Conservation (phyloP, 64 coral and sea anemone genomes). For the Dendronephthya gigantea region DNA sequence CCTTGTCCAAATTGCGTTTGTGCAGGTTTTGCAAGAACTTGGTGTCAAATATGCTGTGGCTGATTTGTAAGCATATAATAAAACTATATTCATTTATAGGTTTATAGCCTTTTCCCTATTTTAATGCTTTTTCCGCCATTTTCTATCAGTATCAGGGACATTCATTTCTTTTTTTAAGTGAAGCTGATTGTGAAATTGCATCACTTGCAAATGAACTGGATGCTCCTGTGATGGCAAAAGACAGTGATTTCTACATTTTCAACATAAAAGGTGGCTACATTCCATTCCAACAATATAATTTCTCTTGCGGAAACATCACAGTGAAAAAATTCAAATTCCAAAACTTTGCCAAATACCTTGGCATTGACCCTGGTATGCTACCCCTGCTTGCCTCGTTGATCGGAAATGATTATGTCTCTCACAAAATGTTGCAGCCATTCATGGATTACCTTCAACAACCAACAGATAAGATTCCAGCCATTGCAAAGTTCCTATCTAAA, state of each 20-base stretch:
- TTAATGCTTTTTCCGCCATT: too few species aligned
- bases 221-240: neutral
- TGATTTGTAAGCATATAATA: too few species aligned
- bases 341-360: neutral
- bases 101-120: too few species aligned
- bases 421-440: neutral
- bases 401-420: neutral
- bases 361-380: neutral
- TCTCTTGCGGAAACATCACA: neutral
- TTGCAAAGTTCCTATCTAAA: neutral
- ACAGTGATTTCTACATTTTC: neutral
- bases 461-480: neutral
- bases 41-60: neutral
- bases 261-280: neutral
- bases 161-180: neutral
- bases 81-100: too few species aligned
- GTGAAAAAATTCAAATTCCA: neutral
- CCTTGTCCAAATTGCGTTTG: too few species aligned
- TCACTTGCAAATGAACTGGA: neutral
- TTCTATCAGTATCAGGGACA: neutral
- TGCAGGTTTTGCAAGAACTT: too few species aligned
- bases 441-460: neutral
- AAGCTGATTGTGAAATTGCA: neutral
- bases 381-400: neutral
- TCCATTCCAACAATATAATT: neutral